phyloP scores from a whole-genome alignment of 2,797 vertebrate genomes.

The Syngnathus acus region DNA sequence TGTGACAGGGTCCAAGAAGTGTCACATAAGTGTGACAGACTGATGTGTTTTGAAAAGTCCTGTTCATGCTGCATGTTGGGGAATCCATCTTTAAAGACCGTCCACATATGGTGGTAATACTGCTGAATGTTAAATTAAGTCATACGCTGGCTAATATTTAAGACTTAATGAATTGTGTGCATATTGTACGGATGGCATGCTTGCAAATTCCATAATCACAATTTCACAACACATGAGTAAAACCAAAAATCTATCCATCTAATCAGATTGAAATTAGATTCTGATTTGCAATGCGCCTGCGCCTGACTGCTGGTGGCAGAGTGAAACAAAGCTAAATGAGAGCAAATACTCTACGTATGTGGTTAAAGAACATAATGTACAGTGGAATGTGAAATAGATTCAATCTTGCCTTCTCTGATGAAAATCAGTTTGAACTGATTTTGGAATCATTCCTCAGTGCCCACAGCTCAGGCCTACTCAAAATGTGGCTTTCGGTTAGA shows the following conservation, averaged over 20 bases:
- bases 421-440: background rate
- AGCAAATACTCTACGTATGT: no score
- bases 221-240: no score
- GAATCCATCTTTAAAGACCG: background rate
- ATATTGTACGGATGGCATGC: slow-evolving; percentile 4
- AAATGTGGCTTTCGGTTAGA: background rate
- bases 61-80: background rate
- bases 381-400: no score
- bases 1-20: slow-evolving; percentile 6
- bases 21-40: background rate
- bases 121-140: background rate
- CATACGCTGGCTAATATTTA: background rate
- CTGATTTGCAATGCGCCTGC: no score
- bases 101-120: background rate
- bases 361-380: no score
- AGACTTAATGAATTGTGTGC: slow-evolving; percentile 3
- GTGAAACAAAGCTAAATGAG: no score
- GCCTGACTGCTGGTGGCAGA: no score
- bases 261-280: no score
- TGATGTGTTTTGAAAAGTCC: background rate
- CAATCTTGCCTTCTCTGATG: background rate
- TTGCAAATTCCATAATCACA: background rate
- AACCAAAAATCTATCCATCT: no score
- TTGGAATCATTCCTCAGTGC: background rate
- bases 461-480: background rate